Conservation (phyloP, 2,797 vertebrate species). For the Acomys russatus region DNA sequence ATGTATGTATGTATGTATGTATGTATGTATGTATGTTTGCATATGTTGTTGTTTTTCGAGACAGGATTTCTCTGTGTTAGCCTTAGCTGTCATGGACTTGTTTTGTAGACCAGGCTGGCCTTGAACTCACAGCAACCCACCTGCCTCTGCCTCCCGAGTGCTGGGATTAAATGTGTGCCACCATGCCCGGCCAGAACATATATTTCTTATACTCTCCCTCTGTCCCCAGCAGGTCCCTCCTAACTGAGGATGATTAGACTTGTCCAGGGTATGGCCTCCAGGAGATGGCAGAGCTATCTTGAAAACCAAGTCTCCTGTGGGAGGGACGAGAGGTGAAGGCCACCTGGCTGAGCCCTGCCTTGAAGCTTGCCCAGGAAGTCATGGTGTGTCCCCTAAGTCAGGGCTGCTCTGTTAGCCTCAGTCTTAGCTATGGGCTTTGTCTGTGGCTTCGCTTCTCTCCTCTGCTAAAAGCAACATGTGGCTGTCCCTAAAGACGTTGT, state of each 20-base stretch:
- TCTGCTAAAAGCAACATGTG: fast-evolving
- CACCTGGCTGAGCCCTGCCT: neutral
- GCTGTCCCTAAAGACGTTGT: fast-evolving
- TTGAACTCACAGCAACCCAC: too few relatives aligned
- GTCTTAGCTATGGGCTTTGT: neutral
- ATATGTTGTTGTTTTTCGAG: too few relatives aligned
- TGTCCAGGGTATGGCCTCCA: constrained; percentile 6
- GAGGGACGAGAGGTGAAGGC: neutral
- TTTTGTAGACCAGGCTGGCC: too few relatives aligned
- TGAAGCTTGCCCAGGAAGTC: neutral
- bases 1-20: too few relatives aligned
- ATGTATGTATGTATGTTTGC: too few relatives aligned
- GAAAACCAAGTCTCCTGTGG: neutral
- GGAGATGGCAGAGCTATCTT: constrained; percentile 61
- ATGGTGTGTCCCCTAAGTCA: neutral
- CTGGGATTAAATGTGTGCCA: too few relatives aligned
- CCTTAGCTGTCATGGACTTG: too few relatives aligned
- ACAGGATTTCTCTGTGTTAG: too few relatives aligned
- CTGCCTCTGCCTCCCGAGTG: too few relatives aligned
- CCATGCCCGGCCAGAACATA: too few relatives aligned
- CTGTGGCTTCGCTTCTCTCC: neutral
- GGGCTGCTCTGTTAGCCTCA: too few relatives aligned
- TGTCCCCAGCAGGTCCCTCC: neutral
- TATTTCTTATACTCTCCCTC: neutral
- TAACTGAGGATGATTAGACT: neutral